Conservation (phyloP, 1,140 invertebrate species). For the Argopecten irradians region DNA sequence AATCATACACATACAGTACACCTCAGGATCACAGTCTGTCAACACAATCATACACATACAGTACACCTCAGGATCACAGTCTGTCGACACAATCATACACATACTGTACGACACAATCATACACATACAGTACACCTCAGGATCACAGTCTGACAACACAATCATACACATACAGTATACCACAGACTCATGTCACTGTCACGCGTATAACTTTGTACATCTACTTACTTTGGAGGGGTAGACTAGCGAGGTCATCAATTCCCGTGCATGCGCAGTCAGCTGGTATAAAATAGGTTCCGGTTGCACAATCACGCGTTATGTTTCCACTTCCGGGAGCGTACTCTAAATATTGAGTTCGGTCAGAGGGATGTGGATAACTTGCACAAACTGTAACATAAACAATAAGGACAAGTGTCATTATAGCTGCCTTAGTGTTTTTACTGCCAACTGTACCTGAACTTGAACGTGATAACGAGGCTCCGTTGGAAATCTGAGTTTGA, state of each 20-base stretch:
- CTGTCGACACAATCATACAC: too few relatives aligned
- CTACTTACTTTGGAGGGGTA: neutral
- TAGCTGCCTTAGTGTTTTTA: too few relatives aligned
- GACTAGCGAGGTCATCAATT: neutral
- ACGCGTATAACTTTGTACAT: neutral
- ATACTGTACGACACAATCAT: too few relatives aligned
- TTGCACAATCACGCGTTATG: slow-evolving; percentile 39
- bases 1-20: too few relatives aligned
- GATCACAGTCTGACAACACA: too few relatives aligned
- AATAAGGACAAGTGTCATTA: too few relatives aligned
- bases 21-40: too few relatives aligned
- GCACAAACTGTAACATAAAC: slow-evolving; percentile 31
- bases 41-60: too few relatives aligned
- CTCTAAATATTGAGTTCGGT: slow-evolving; percentile 34
- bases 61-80: too few relatives aligned
- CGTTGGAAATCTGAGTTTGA: slow-evolving; percentile 36
- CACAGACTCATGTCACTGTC: neutral
- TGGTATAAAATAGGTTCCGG: slow-evolving; percentile 34
- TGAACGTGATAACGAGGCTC: slow-evolving; percentile 31
- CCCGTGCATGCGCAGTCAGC: slow-evolving; percentile 36
- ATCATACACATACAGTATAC: too few relatives aligned
- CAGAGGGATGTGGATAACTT: slow-evolving; percentile 20
- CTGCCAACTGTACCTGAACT: too few relatives aligned
- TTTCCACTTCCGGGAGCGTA: slow-evolving; percentile 32
- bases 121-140: too few relatives aligned